Evolutionary conservation across 2,113 vertebrate species (phyloP).

Genomic region (Coracopsis vasa): DNA sequence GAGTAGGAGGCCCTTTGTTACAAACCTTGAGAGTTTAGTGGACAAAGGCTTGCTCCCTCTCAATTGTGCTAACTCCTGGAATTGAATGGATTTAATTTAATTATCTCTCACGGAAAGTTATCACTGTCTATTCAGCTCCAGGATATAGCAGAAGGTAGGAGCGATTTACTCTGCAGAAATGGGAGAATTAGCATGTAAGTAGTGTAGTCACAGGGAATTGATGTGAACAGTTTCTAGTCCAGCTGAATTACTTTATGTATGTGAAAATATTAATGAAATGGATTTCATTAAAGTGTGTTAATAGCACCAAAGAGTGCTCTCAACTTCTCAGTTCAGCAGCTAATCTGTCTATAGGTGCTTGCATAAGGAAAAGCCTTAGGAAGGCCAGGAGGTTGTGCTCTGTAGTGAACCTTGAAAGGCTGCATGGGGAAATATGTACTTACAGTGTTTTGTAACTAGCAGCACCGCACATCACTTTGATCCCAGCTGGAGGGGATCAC

Average conservation of each 20-base stretch:
- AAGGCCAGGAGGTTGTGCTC: not conserved
- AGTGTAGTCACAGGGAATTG: not conserved
- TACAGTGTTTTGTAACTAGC: not conserved
- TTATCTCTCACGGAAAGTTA: not conserved
- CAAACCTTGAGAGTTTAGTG: not conserved
- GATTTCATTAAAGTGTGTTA: not conserved
- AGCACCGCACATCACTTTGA: not conserved
- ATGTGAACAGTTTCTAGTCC: not conserved
- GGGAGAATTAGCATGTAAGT: not conserved
- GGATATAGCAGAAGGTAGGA: not conserved
- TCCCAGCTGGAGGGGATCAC: not conserved
- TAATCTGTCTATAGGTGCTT: not conserved
- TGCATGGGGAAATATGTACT: not conserved
- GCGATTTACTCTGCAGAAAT: not conserved
- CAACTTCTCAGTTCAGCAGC: not conserved
- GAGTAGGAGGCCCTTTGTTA: not conserved
- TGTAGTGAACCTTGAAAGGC: not conserved
- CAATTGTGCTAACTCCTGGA: not conserved
- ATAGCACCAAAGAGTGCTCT: not conserved
- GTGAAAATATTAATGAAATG: not conserved
- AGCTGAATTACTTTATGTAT: not conserved
- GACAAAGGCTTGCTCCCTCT: not conserved
- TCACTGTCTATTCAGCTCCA: not conserved
- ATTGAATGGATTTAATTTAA: slow-evolving; percentile 5
- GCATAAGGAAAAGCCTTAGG: not conserved